These are phyloP conservation scores for Spinus pinus DNA, from an alignment of 2,797 vertebrate species.

Conservation along the genomic window DNA sequence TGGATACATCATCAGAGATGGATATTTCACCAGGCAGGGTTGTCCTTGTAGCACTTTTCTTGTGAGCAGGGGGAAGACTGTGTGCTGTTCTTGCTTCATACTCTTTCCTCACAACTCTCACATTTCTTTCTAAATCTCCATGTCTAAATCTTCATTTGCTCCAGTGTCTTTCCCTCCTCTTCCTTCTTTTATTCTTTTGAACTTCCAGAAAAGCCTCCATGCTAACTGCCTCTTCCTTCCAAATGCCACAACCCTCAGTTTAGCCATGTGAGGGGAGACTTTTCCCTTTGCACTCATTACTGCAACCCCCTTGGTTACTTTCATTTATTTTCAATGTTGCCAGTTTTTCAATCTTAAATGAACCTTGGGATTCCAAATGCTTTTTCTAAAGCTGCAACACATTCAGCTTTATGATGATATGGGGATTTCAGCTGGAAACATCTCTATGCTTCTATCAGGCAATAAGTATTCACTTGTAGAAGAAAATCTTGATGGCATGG, in stretches of 20 bases:
- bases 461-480: not conserved
- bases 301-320: not conserved
- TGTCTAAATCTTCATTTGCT: not conserved
- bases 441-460: not conserved
- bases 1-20: not conserved
- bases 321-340: not conserved
- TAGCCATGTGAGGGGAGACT: not conserved
- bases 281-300: not conserved
- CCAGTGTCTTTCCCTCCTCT: not conserved
- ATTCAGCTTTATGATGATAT: not conserved
- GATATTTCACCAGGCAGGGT: not conserved
- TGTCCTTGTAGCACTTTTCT: not conserved
- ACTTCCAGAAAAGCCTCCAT: not conserved
- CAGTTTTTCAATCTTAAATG: not conserved
- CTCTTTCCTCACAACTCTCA: not conserved
- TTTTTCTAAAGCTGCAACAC: not conserved
- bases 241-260: not conserved
- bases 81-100: not conserved
- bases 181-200: not conserved
- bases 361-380: not conserved
- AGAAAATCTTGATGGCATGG: not conserved
- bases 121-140: not conserved
- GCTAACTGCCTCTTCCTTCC: not conserved
- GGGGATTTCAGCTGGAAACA: not conserved
- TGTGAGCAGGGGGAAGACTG: not conserved